Evolutionary conservation across 1,140 invertebrate genomes (phyloP).

Genomic region (Berghia stephanieae): DNA sequence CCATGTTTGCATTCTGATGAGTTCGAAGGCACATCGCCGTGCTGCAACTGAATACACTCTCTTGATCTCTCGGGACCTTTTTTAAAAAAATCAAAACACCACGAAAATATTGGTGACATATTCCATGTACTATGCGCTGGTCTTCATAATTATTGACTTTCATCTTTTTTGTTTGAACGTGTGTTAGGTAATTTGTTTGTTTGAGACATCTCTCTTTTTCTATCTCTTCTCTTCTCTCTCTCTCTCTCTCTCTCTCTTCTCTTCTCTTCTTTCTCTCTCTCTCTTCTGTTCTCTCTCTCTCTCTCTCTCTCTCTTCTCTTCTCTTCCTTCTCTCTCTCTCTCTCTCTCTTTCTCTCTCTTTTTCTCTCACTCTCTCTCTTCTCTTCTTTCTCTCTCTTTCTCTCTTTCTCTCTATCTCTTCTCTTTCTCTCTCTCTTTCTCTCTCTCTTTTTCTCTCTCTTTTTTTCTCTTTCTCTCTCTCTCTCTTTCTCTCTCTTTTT

Average conservation of each 20-base stretch:
- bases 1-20: too few relatives aligned
- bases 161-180: too few relatives aligned
- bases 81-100: too few relatives aligned
- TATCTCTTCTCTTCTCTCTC: neutral
- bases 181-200: too few relatives aligned
- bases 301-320: neutral
- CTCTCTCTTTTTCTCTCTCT: neutral
- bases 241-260: neutral
- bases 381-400: neutral
- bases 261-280: neutral
- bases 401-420: neutral
- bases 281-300: neutral
- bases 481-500: constrained; percentile 11
- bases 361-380: neutral
- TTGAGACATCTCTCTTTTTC: neutral
- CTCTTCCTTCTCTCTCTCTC: neutral
- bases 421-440: neutral
- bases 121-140: too few relatives aligned
- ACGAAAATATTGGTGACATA: too few relatives aligned
- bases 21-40: too few relatives aligned
- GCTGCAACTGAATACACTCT: too few relatives aligned
- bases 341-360: neutral
- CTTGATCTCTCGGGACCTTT: too few relatives aligned
- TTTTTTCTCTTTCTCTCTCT: neutral
- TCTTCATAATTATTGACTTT: too few relatives aligned